Percentiles rank a stretch among this genome's conserved stretches.
Evolutionary conservation across 2,888 invertebrate genomes (phyloP).

Genomic region (Drosophila atroscutellata): DNA sequence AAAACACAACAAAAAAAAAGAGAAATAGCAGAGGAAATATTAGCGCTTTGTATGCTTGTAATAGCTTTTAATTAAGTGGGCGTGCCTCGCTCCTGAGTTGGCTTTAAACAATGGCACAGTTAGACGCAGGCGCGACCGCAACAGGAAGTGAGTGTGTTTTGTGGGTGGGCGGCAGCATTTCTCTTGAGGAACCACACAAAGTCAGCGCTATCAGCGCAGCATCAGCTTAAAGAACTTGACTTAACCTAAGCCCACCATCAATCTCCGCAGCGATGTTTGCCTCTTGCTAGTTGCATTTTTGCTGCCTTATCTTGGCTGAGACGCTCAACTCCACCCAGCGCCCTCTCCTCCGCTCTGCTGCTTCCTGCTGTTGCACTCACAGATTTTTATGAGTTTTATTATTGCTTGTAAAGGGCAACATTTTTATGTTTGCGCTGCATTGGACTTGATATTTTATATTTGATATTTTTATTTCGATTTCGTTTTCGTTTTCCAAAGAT

Average conservation of each 20-base stretch:
- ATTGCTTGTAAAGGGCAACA: conserved; percentile 40
- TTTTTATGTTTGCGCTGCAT: conserved; percentile 39
- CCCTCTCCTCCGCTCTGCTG: too few relatives aligned
- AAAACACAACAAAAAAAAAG: not conserved
- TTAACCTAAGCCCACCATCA: conserved; percentile 6
- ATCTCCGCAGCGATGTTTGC: not conserved
- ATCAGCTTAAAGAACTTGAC: not conserved
- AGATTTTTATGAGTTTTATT: conserved; percentile 39
- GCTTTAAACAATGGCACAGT: conserved; percentile 43
- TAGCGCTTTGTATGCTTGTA: conserved; percentile 69
- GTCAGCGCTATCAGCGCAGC: conserved; percentile 7
- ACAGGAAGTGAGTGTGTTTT: conserved; percentile 28
- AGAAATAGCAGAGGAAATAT: conserved; percentile 39
- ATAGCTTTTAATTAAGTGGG: conserved; percentile 77
- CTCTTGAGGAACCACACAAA: not conserved
- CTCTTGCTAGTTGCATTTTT: not conserved
- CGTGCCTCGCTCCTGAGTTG: conserved; percentile 15
- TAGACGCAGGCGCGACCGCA: conserved; percentile 50
- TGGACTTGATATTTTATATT: conserved; percentile 5
- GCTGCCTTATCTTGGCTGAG: conserved; percentile 1
- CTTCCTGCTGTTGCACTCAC: not conserved
- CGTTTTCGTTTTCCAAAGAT: conserved; percentile 17
- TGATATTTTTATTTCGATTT: conserved; percentile 23
- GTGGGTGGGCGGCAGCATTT: conserved; percentile 37
- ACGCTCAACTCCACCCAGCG: not conserved